Percentiles rank a stretch among this genome's conserved stretches.
phyloP scores from a whole-genome alignment of 2,888 invertebrate genomes.

The Physocephala rufipes region DNA sequence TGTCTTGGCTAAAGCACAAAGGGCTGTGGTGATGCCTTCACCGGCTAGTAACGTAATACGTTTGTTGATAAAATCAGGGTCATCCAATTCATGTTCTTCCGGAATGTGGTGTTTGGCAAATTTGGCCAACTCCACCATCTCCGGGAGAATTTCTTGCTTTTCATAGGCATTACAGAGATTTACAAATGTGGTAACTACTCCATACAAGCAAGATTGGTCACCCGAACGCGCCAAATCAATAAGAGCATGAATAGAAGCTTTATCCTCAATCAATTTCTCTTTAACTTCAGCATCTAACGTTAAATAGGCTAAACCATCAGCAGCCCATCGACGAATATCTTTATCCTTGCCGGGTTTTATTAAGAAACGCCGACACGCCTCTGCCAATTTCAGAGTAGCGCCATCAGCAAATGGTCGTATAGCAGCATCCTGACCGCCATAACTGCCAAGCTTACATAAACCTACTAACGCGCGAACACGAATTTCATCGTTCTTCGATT shows the following conservation, averaged over 20 bases:
- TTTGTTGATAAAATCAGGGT: slow-evolving; percentile 85
- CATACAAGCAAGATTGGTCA: slow-evolving; percentile 87
- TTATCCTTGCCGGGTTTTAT: slow-evolving; percentile 87
- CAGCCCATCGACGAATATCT: slow-evolving; percentile 94
- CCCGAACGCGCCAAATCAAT: slow-evolving; percentile 89
- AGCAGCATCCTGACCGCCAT: slow-evolving; percentile 95
- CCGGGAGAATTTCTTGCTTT: slow-evolving; percentile 94
- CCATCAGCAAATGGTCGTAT: slow-evolving; percentile 95
- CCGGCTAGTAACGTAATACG: slow-evolving; percentile 80
- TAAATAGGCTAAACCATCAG: slow-evolving; percentile 95
- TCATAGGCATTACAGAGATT: slow-evolving; percentile 98
- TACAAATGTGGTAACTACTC: slow-evolving; percentile 92
- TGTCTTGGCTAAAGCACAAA: slow-evolving; percentile 90
- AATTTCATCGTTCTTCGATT: slow-evolving; percentile 88
- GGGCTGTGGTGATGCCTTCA: slow-evolving; percentile 87
- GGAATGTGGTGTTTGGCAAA: slow-evolving; percentile 99
- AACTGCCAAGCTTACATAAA: slow-evolving; percentile 93
- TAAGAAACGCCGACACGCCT: slow-evolving; percentile 91
- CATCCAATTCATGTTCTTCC: slow-evolving; percentile 92
- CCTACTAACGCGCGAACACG: slow-evolving; percentile 91
- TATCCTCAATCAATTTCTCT: slow-evolving; percentile 92
- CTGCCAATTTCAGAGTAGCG: slow-evolving; percentile 88
- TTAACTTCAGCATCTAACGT: slow-evolving; percentile 99
- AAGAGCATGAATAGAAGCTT: slow-evolving; percentile 81
- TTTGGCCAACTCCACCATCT: slow-evolving; percentile 97